Percentiles rank a stretch among this genome's conserved stretches.
phyloP scores from a whole-genome alignment of 2,888 invertebrate genomes.

The Eristalis intricaria region DNA sequence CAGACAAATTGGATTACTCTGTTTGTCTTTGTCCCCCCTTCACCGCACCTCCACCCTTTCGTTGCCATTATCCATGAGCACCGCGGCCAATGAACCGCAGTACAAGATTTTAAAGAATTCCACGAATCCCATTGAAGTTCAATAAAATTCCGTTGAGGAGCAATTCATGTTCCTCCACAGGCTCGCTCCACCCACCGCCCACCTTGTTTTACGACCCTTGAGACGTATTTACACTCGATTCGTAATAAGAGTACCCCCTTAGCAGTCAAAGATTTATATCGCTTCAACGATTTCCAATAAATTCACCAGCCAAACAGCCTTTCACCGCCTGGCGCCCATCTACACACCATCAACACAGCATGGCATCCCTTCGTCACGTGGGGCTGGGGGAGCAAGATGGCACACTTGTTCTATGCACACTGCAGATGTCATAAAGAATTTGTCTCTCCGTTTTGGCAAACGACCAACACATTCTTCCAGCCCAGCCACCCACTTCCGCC shows the following conservation, averaged over 20 bases:
- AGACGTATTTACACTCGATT: neutral
- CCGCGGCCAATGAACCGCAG: too few species aligned
- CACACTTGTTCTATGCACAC: slow-evolving; percentile 43
- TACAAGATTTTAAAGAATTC: too few species aligned
- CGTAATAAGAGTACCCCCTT: neutral
- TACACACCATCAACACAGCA: neutral
- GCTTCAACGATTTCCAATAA: slow-evolving; percentile 20
- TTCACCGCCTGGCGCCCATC: neutral
- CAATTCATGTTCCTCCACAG: too few species aligned
- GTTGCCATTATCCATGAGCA: too few species aligned
- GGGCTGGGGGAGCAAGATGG: neutral
- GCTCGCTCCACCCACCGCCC: neutral
- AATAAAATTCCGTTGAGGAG: too few species aligned
- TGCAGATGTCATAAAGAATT: slow-evolving; percentile 71
- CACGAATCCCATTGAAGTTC: too few species aligned
- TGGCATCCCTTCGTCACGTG: slow-evolving; percentile 3
- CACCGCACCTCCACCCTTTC: too few species aligned
- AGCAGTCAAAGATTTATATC: neutral
- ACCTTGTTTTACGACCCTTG: neutral
- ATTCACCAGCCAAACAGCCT: neutral
- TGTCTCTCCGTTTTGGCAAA: slow-evolving; percentile 55
- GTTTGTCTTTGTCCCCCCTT: too few species aligned
- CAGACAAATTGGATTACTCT: too few species aligned
- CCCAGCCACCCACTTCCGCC: neutral
- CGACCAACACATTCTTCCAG: slow-evolving; percentile 34